phyloP scores from a whole-genome alignment of 2,113 vertebrate species.

The Calidris pugnax region DNA sequence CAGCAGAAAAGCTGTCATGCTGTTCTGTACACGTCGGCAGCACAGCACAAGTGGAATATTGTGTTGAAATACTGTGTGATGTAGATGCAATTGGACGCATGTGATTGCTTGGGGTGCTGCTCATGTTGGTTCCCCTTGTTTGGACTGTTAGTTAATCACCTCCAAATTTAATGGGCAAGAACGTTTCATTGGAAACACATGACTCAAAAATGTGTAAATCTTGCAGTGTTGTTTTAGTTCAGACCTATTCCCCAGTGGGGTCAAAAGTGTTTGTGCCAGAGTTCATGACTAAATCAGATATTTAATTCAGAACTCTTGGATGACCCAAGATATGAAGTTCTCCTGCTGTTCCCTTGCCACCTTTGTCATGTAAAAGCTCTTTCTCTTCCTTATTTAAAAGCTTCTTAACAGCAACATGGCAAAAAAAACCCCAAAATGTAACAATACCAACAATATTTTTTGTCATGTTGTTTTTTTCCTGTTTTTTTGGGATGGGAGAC shows the following conservation, averaged over 20 bases:
- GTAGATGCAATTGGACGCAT: not conserved
- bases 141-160: not conserved
- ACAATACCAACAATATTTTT: not conserved
- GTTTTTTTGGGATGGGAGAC: not conserved
- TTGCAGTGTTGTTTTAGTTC: not conserved
- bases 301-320: not conserved
- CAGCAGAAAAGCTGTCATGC: not conserved
- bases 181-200: not conserved
- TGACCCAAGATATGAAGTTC: not conserved
- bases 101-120: not conserved
- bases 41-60: not conserved
- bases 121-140: not conserved
- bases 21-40: fast-evolving
- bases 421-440: not conserved
- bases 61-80: not conserved
- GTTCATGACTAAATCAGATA: not conserved
- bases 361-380: not conserved
- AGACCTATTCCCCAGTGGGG: not conserved
- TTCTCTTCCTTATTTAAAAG: not conserved
- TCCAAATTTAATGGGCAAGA: not conserved
- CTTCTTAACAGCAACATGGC: not conserved
- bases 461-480: fast-evolving
- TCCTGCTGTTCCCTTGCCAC: not conserved
- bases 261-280: constrained; percentile 39
- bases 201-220: constrained; percentile 34